phyloP scores from a whole-genome alignment of 2,797 vertebrate genomes.

The Taenioides sp. region DNA sequence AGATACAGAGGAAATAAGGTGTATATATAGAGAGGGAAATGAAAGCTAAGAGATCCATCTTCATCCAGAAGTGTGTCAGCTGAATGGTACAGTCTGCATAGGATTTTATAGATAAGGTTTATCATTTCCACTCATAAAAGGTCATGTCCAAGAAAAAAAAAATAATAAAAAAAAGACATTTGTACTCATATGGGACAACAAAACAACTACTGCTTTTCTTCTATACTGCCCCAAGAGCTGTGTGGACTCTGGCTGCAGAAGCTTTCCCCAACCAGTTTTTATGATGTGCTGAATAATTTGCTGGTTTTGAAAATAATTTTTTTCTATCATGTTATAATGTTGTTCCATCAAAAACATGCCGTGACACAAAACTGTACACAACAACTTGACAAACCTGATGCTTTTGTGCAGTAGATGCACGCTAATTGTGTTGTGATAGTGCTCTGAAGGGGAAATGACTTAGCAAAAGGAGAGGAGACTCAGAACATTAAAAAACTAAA shows the following conservation, averaged over 20 bases:
- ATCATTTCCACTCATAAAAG: conserved; percentile 18
- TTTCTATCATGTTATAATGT: too few species aligned
- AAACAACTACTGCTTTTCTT: background rate
- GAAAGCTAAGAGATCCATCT: conserved; percentile 30
- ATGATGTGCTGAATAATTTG: background rate
- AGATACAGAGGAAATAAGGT: conserved; percentile 28
- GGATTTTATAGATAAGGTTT: conserved; percentile 21
- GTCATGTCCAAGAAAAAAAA: conserved; percentile 4
- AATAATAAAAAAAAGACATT: background rate
- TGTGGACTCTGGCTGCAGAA: background rate
- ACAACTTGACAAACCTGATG: too few species aligned
- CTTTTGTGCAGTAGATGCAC: too few species aligned
- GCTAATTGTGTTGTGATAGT: too few species aligned
- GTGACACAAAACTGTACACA: too few species aligned
- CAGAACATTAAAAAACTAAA: too few species aligned
- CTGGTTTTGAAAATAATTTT: background rate
- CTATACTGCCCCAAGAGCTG: background rate
- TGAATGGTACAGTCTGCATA: background rate
- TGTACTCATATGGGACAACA: background rate
- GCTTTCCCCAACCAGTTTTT: background rate
- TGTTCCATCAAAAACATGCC: too few species aligned
- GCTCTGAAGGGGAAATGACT: too few species aligned
- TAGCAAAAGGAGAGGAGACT: too few species aligned
- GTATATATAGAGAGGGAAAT: conserved; percentile 11
- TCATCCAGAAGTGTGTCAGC: conserved; percentile 17